These are phyloP conservation scores for Orthosia gracilis DNA, from an alignment of 2,888 invertebrate genomes.

Conservation along the genomic window DNA sequence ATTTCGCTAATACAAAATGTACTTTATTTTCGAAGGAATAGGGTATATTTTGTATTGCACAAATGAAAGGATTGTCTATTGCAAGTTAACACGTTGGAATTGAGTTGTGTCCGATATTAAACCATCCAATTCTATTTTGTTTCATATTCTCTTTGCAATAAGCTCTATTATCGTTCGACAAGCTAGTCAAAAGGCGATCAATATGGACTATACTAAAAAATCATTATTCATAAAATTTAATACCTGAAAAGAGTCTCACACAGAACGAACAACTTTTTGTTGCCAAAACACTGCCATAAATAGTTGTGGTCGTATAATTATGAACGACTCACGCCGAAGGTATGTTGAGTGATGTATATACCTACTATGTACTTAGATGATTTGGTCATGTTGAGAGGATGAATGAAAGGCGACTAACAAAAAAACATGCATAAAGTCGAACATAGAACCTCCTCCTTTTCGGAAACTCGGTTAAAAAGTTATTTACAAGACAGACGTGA, in stretches of 20 bases:
- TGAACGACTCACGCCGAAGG: too few relatives aligned
- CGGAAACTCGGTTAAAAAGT: too few relatives aligned
- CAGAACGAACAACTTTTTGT: too few relatives aligned
- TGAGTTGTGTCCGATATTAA: not conserved
- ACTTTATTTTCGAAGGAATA: not conserved
- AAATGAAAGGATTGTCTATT: not conserved
- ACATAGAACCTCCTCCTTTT: too few relatives aligned
- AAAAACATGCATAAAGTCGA: too few relatives aligned
- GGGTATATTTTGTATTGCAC: not conserved
- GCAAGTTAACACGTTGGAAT: not conserved
- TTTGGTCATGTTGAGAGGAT: too few relatives aligned
- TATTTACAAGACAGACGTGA: too few relatives aligned
- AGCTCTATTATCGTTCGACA: constrained; percentile 17
- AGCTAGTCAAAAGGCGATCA: constrained; percentile 26
- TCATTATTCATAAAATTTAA: not conserved
- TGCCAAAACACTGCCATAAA: too few relatives aligned
- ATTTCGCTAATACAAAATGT: not conserved
- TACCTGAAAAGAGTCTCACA: not conserved
- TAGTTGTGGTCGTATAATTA: too few relatives aligned
- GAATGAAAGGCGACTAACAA: too few relatives aligned
- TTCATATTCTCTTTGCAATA: constrained; percentile 15
- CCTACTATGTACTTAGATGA: too few relatives aligned
- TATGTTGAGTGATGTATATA: too few relatives aligned
- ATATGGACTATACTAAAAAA: constrained; percentile 7
- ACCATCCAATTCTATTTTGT: not conserved